These are phyloP conservation scores for Petroica traversi DNA, from an alignment of 2,113 vertebrate genomes.

Conservation along the genomic window DNA sequence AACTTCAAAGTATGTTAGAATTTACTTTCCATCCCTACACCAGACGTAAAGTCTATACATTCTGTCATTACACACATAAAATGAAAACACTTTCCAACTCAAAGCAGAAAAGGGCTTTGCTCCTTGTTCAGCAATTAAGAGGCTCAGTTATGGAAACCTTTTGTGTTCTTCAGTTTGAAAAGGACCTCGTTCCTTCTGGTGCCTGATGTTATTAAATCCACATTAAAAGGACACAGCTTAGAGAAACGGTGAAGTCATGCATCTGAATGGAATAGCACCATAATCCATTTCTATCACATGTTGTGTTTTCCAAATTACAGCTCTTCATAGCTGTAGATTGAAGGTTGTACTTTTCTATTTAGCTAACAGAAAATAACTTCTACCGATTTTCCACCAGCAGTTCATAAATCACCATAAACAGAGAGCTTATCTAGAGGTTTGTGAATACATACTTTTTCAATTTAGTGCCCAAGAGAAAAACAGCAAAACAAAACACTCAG, in stretches of 20 bases:
- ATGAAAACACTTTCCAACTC: neutral
- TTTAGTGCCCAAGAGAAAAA: neutral
- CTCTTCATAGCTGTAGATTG: neutral
- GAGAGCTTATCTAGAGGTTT: neutral
- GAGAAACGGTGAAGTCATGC: constrained; percentile 1
- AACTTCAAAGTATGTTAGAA: neutral
- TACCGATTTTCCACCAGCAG: neutral
- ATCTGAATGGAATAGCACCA: neutral
- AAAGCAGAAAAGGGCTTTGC: neutral
- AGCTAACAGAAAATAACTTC: constrained; percentile 3
- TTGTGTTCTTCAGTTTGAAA: neutral
- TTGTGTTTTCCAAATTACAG: constrained; percentile 25
- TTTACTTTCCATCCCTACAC: neutral
- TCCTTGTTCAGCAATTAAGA: constrained; percentile 2
- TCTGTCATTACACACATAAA: constrained; percentile 5
- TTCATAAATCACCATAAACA: constrained; percentile 11
- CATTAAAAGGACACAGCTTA: neutral
- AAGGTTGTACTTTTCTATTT: constrained; percentile 12
- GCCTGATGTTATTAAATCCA: neutral
- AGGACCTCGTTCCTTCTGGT: neutral
- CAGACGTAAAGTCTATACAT: constrained; percentile 14
- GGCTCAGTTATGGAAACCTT: neutral
- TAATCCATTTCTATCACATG: neutral
- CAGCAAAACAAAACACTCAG: neutral
- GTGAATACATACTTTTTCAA: neutral